A percentile compares a stretch with the other conserved stretches of the same genome.
Evolutionary conservation across 2,113 vertebrate species (phyloP).

Genomic region (Oxyura jamaicensis): DNA sequence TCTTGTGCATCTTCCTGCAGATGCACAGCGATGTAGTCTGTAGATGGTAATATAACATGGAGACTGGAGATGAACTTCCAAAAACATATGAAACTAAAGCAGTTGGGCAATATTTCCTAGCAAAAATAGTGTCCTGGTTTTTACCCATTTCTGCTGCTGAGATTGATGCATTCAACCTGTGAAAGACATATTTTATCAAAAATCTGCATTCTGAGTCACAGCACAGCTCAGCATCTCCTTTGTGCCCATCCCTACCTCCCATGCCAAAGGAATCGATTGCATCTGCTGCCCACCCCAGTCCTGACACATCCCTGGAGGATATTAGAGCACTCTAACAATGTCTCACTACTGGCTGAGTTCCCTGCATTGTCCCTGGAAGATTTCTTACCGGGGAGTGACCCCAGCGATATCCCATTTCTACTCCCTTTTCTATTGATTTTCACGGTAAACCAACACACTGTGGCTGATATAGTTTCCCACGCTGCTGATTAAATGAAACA

Average conservation of each 20-base stretch:
- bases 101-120: neutral
- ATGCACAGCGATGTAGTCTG: neutral
- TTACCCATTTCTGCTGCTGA: neutral
- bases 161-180: neutral
- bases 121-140: neutral
- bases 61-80: fast-evolving
- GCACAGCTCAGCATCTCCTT: neutral
- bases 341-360: neutral
- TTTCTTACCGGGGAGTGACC: neutral
- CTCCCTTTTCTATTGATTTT: slow-evolving; percentile 13
- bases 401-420: neutral
- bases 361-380: neutral
- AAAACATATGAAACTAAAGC: neutral
- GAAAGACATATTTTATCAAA: neutral
- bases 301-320: neutral
- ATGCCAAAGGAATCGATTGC: neutral
- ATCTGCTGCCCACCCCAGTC: neutral
- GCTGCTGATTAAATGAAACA: neutral
- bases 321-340: neutral
- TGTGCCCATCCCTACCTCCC: fast-evolving
- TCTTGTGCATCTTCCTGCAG: neutral
- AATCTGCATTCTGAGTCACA: neutral
- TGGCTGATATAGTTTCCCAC: neutral
- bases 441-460: neutral
- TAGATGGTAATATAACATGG: fast-evolving